Evolutionary conservation across 2,888 invertebrate genomes (phyloP), one percentile per base, ranked within the genome.

Genomic region (Eledona agricola): DNA sequence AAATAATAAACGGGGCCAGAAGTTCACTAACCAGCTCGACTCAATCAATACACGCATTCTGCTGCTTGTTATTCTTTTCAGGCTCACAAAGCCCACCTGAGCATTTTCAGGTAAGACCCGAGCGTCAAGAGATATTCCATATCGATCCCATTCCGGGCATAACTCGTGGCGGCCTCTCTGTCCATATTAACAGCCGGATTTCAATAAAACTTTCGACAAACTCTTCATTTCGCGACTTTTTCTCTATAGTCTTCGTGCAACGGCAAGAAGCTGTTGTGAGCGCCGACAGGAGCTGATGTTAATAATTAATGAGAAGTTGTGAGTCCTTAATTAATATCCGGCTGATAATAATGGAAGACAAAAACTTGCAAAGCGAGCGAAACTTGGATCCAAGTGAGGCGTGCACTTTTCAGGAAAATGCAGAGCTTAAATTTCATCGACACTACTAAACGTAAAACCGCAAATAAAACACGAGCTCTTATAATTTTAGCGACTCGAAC

Each of bases 81-180:
- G 9, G 22, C 38, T n/a, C 28, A 40, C 50, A 42, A 20, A 34
- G 15, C 42, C 28, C 35, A 26, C 26, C 42, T 23, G 34, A 32
- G 31, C 20, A 38, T 32, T 31, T 50, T 34, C 28, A 35, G 28
- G 43, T 51, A 51, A 51, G 51, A 51, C 25, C 26, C 16, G 26
- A 38, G 49, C 49, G 49, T 49, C 43, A 43, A 43, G 42, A 43
- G 51, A 43, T 51, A 51, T 51, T 51, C 28, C 34, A 35, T 43
- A 51, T 51, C 43, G 51, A 51, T 51, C 43, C 28, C 42, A 43
- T 51, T 51, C 51, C 28, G 15, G 19, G 26, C 25, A 51, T 51
- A 43, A 51, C 43, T 51, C 42, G 47, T 47, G 37, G 47, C 35
- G 37, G 26, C 37, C 35, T 37, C 35, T 47, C 12, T 45, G 45